These are phyloP conservation scores for Cabera pusaria DNA, from an alignment of 2,888 invertebrate species.

Conservation along the genomic window DNA sequence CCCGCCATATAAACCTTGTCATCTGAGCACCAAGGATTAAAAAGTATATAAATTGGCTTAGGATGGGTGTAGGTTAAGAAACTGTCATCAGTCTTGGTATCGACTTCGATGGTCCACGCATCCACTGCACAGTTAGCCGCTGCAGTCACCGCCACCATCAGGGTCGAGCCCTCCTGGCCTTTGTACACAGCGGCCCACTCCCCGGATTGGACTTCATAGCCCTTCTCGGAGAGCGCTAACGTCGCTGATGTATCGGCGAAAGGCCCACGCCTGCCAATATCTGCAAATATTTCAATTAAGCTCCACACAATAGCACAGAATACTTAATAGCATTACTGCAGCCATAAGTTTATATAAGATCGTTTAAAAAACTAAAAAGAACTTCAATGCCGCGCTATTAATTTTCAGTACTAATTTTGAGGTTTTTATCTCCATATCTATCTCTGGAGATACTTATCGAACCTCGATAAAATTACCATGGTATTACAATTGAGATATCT, in stretches of 20 bases:
- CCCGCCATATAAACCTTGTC: conserved; percentile 87
- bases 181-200: conserved; percentile 90
- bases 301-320: conserved; percentile 23
- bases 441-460: too few relatives aligned
- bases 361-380: too few relatives aligned
- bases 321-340: conserved; percentile 23
- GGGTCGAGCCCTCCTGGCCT: conserved; percentile 84
- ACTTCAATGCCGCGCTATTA: too few relatives aligned
- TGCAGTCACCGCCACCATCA: conserved; percentile 87
- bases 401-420: too few relatives aligned
- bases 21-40: conserved; percentile 94
- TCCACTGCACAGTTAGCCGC: conserved; percentile 89
- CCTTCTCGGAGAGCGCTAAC: conserved; percentile 87
- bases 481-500: too few relatives aligned
- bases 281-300: conserved; percentile 55
- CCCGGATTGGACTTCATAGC: conserved; percentile 83
- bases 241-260: conserved; percentile 91
- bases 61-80: conserved; percentile 91
- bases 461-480: too few relatives aligned
- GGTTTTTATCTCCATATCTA: too few relatives aligned
- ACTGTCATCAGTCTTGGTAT: conserved; percentile 87
- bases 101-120: conserved; percentile 92
- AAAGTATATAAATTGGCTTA: conserved; percentile 90
- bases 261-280: conserved; percentile 89
- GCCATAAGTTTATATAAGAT: too few relatives aligned